Evolutionary conservation across 2,888 invertebrate genomes (phyloP).

Genomic region (Harmothoe impar): DNA sequence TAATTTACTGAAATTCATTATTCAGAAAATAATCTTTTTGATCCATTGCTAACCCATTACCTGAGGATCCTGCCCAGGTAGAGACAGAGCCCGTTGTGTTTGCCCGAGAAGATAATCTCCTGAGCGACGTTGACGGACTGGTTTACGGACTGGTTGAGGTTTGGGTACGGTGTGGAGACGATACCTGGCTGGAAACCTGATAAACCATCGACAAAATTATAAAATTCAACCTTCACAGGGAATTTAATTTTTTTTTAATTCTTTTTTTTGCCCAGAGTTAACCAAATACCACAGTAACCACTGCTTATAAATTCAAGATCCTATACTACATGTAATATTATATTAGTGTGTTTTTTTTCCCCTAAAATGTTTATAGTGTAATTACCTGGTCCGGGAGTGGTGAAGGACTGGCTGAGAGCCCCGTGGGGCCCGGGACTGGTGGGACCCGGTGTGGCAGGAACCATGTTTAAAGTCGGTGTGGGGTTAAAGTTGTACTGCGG

Average conservation of each 20-base stretch:
- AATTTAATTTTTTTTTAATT: no score
- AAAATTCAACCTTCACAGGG: no score
- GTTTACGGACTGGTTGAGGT: conserved; percentile 65
- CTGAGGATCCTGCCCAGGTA: conserved; percentile 93
- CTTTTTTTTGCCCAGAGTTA: no score
- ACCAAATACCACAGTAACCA: no score
- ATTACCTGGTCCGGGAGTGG: conserved; percentile 46
- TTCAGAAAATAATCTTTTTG: no score
- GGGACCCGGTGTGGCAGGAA: conserved; percentile 74
- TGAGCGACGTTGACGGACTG: conserved; percentile 60
- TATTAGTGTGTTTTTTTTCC: no score
- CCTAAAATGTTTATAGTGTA: background rate
- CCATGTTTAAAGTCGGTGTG: conserved; percentile 74
- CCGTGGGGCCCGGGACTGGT: conserved; percentile 3
- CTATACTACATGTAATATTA: no score
- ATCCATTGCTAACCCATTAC: conserved; percentile 71
- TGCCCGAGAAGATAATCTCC: conserved; percentile 87
- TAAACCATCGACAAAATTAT: background rate
- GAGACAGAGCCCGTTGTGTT: conserved; percentile 96
- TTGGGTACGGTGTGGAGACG: conserved; percentile 77
- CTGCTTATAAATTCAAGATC: no score
- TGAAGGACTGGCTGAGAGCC: background rate
- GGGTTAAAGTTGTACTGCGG: conserved; percentile 76
- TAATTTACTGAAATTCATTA: no score
- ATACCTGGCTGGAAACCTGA: conserved; percentile 74